Evolutionary conservation across 2,888 invertebrate genomes (phyloP), one percentile per base, ranked within the genome.

Genomic region (Heteromyza rotundicornis): DNA sequence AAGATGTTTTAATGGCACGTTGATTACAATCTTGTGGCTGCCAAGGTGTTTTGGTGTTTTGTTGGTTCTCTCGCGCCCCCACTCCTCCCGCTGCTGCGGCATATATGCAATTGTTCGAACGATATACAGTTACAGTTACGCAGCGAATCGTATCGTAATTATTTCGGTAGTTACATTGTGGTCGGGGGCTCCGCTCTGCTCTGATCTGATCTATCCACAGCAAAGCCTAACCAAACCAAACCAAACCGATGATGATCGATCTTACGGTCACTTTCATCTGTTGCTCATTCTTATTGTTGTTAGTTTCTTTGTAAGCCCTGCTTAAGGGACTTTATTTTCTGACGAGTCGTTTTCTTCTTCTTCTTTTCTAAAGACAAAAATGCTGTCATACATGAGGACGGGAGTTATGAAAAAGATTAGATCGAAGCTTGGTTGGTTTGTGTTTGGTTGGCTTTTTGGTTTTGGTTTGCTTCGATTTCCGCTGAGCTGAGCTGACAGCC

Each of bases 161-260:
- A 59, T 66, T 59, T 36, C 59, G 23, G 49, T 61, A 64, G 61
- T 59, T 54, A 27, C 20, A 50, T 61, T 57, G 57, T 57, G 57
- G 44, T 61, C 47, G 47, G 35, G 54, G n/a, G 8, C n/a, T 8
- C 2, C n/a, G n/a, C n/a, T n/a, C n/a, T n/a, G n/a, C n/a, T n/a
- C n/a, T n/a, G n/a, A n/a, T n/a, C n/a, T n/a, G n/a, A n/a, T n/a
- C n/a, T n/a, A n/a, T n/a, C n/a, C n/a, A 12, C 52, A 22, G 24
- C 52, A 27, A n/a, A 24, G n/a, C 16, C 8, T 16, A 10, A 7
- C 50, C 50, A 50, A 22, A 23, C n/a, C n/a, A n/a, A n/a, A n/a
- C n/a, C n/a, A 74, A 74, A 70, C 74, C 76, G 75, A 76, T 72
- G 73, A 72, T 77, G 77, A 76, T 77, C 77, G 74, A 76, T 76